Conservation (phyloP, 2,113 vertebrate species). For the Elanus axillaris region DNA sequence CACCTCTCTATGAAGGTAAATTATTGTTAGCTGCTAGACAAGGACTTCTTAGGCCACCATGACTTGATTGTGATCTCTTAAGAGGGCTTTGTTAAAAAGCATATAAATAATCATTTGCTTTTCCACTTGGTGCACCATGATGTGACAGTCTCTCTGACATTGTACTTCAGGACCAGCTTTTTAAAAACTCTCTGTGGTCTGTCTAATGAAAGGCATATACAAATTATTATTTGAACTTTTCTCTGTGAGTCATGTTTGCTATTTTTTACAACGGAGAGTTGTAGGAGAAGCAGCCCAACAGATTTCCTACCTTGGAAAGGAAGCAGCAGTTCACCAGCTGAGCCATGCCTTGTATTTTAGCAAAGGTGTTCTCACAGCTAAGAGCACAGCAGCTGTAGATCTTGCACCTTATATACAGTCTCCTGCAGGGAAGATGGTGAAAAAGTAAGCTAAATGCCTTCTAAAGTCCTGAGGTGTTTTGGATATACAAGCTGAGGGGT, state of each 20-base stretch:
- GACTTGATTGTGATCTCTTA: background rate
- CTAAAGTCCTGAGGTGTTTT: background rate
- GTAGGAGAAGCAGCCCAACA: conserved; percentile 5
- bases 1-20: background rate
- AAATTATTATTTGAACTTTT: background rate
- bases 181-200: background rate
- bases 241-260: background rate
- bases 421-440: background rate
- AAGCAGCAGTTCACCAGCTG: background rate
- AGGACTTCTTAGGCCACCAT: background rate
- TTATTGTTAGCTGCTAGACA: background rate
- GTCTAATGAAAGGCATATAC: background rate
- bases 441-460: background rate
- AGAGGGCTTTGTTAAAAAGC: background rate
- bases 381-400: background rate
- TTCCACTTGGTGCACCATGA: background rate
- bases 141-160: background rate
- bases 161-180: background rate
- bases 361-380: conserved; percentile 26
- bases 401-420: background rate
- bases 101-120: background rate
- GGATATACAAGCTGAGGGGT: background rate
- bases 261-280: background rate
- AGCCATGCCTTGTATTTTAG: conserved; percentile 44
- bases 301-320: conserved; percentile 46